Base-by-base conservation (phyloP, 2,797 vertebrate species). In the Micrastur ruficollis region DNA sequence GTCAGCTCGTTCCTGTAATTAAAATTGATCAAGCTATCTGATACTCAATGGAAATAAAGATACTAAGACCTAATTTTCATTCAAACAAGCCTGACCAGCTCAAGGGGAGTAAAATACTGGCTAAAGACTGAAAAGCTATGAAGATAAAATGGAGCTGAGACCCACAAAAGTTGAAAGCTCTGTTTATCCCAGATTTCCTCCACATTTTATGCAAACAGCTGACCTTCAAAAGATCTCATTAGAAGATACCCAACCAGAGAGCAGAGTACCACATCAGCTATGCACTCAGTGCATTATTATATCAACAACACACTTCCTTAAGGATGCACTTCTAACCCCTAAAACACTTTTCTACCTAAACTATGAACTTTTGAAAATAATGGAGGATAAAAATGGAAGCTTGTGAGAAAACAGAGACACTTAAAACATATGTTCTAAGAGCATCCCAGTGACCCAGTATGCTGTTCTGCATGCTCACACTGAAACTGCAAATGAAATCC, bases 1-100 rank as follows among this genome's bases (percentile, higher is more conserved):
- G 63, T 38, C 63, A 67, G 47, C 20, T 89, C 23, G 50, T 58
- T 79, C 11, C 42, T 32, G 18, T 75, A 87, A 81, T 90, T 88
- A 87, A 95, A 92, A 81, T n/a, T 85, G 86, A 93, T 74, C 34
- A 85, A 87, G 31, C 25, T 94, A 75, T 47, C 56, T 62, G 53
- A 78, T 68, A 58, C 59, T 80, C 17, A 40, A 31, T n/a, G 27
- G 63, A 82, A 94, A 70, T 61, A 74, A 85, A 89, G 78, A 68
- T n/a, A 80, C 15, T 74, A 90, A 63, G 29, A 74, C 34, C 9
- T 58, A 76, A 78, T 79, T 92, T 86, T 94, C 81, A 71, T 31
- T 87, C 61, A 82, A 82, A 76, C 8, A 76, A 85, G 13, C 47
- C 53, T 55, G 56, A 86, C 29, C 44, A 74, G 5, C 34, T 83